Conservation (phyloP, 30 jellyfish, hydroid and myxozoan genomes). For the Phacellophora camtschatica region DNA sequence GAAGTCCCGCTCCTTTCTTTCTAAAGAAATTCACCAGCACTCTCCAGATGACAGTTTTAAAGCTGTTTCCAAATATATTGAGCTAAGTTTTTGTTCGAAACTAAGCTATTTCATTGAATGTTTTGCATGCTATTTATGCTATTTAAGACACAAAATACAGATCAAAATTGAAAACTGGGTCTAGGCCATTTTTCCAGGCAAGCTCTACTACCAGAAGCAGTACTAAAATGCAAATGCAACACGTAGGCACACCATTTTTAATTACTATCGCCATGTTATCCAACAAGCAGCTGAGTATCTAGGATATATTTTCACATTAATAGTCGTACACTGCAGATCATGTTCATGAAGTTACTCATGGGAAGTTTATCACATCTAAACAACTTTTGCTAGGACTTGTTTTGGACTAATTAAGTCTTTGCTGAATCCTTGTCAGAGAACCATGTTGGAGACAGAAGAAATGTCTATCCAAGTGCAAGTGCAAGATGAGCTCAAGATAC, state of each 20-base stretch:
- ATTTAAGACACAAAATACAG: constrained; percentile 10
- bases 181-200: constrained; percentile 3
- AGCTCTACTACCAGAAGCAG: constrained; percentile 15
- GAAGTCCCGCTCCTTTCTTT: not conserved
- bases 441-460: constrained; percentile 22
- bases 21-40: not conserved
- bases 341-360: constrained; percentile 15
- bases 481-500: constrained; percentile 7
- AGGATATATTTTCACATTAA: too few species aligned
- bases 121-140: not conserved
- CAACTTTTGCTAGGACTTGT: constrained; percentile 6
- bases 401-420: too few species aligned
- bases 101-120: constrained; percentile 20
- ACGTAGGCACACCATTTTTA: constrained; percentile 3
- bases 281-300: constrained; percentile 25
- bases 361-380: not conserved
- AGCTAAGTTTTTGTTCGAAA: not conserved
- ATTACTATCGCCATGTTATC: constrained; percentile 9
- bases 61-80: not conserved
- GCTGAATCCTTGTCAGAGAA: constrained; percentile 43
- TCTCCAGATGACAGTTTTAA: not conserved
- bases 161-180: constrained; percentile 10
- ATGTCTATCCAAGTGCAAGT: constrained; percentile 60
- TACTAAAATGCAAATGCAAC: constrained; percentile 1
- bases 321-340: constrained; percentile 1